These are phyloP conservation scores for Crioceris asparagi DNA, from an alignment of 2,888 invertebrate genomes.

Conservation along the genomic window DNA sequence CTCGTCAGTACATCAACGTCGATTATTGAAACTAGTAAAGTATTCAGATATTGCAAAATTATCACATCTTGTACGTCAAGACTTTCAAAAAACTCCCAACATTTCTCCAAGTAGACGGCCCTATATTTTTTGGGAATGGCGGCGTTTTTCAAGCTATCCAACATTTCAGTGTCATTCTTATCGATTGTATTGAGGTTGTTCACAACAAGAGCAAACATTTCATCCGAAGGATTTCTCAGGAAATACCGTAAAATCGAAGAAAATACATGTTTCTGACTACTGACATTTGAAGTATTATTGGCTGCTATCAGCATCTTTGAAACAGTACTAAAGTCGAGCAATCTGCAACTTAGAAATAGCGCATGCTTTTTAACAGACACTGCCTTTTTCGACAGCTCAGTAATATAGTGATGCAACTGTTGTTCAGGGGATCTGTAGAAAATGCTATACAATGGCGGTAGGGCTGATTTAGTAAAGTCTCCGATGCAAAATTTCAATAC, in stretches of 20 bases:
- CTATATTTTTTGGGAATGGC: constrained; percentile 14
- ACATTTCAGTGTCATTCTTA: constrained; percentile 17
- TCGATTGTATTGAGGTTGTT: constrained; percentile 14
- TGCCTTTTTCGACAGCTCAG: constrained; percentile 14
- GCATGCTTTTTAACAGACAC: constrained; percentile 22
- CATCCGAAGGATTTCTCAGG: constrained; percentile 15
- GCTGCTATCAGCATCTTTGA: constrained; percentile 8
- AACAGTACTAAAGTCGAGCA: constrained; percentile 12
- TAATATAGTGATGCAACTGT: constrained; percentile 10
- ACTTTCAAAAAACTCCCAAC: constrained; percentile 16
- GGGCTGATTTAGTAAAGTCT: constrained; percentile 19
- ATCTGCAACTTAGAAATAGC: constrained; percentile 16
- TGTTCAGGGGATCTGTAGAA: constrained; percentile 19
- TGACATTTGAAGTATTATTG: constrained; percentile 11
- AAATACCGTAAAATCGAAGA: constrained; percentile 19
- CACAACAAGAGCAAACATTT: constrained; percentile 13
- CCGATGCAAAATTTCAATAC: constrained; percentile 18
- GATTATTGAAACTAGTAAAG: constrained; percentile 2
- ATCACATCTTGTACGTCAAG: constrained; percentile 10
- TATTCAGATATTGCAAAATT: constrained; percentile 4
- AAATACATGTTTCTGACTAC: constrained; percentile 18
- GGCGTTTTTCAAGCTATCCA: constrained; percentile 8
- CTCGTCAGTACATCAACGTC: constrained; percentile 3
- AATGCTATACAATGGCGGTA: constrained; percentile 16
- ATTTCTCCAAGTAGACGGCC: constrained; percentile 11